Conservation (phyloP, 2,888 invertebrate species). For the Tupiocoris notatus region DNA sequence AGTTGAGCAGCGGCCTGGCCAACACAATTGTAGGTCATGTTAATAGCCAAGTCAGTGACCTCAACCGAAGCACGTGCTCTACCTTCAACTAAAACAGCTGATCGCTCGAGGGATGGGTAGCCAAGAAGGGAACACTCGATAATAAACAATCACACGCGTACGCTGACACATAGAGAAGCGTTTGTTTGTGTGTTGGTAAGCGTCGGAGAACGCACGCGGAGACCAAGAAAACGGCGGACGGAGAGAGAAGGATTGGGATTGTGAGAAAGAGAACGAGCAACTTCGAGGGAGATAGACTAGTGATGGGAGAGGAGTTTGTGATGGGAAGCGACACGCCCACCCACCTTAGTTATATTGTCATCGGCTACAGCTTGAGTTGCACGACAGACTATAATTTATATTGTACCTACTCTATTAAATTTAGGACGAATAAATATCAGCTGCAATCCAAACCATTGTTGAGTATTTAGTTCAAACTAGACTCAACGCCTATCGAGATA, state of each 20-base stretch:
- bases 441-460: too few species aligned
- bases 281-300: too few species aligned
- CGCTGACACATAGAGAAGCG: neutral
- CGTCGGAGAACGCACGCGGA: neutral
- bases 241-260: neutral
- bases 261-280: slow-evolving; percentile 16
- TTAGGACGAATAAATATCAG: too few species aligned
- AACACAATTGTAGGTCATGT: slow-evolving; percentile 40
- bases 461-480: too few species aligned
- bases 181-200: neutral
- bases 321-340: too few species aligned
- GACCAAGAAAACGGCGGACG: neutral
- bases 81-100: slow-evolving; percentile 40
- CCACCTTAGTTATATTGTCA: too few species aligned
- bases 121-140: slow-evolving; percentile 22
- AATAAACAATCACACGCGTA: slow-evolving; percentile 39
- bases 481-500: too few species aligned
- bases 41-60: slow-evolving; percentile 41
- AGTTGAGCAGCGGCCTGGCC: slow-evolving; percentile 4
- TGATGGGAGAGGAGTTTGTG: too few species aligned
- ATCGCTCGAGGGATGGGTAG: neutral
- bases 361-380: too few species aligned
- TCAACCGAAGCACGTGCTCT: slow-evolving; percentile 34
- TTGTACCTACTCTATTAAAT: too few species aligned
- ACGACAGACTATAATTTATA: too few species aligned